phyloP scores from a whole-genome alignment of 2,113 vertebrate genomes.

The Alligator mississippiensis region DNA sequence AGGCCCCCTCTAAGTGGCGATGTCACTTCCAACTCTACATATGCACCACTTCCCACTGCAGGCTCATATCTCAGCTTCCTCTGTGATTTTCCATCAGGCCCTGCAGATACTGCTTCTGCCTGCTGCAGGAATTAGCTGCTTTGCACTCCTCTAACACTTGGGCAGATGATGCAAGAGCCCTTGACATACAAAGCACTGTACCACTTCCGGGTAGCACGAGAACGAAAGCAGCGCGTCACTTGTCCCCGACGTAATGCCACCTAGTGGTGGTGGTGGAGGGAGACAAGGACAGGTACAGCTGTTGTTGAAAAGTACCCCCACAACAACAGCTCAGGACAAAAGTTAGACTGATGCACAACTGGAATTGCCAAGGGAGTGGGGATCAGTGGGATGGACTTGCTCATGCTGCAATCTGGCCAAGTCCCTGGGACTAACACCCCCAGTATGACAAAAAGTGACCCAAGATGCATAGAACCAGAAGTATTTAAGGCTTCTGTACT shows the following conservation, averaged over 20 bases:
- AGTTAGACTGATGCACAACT: neutral
- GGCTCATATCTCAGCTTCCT: neutral
- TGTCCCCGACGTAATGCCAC: no score
- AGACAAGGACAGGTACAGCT: neutral
- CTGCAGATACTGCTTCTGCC: neutral
- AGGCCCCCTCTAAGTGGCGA: neutral
- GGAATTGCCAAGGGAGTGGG: neutral
- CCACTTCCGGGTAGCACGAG: neutral
- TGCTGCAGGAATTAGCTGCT: neutral
- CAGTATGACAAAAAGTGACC: neutral
- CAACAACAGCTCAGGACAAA: constrained; percentile 16
- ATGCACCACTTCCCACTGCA: neutral
- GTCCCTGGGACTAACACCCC: constrained; percentile 44
- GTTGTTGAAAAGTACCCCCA: constrained; percentile 38
- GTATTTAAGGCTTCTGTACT: neutral
- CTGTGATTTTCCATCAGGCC: neutral
- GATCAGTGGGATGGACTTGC: constrained; percentile 27
- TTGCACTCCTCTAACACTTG: neutral
- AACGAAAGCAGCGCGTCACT: neutral
- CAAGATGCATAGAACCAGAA: neutral
- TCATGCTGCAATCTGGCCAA: neutral
- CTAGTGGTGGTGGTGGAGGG: no score
- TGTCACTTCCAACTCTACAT: neutral
- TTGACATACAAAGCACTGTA: neutral
- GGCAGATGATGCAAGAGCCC: neutral